These are phyloP conservation scores for Passer montanus DNA, from an alignment of 2,113 vertebrate species.

Conservation along the genomic window DNA sequence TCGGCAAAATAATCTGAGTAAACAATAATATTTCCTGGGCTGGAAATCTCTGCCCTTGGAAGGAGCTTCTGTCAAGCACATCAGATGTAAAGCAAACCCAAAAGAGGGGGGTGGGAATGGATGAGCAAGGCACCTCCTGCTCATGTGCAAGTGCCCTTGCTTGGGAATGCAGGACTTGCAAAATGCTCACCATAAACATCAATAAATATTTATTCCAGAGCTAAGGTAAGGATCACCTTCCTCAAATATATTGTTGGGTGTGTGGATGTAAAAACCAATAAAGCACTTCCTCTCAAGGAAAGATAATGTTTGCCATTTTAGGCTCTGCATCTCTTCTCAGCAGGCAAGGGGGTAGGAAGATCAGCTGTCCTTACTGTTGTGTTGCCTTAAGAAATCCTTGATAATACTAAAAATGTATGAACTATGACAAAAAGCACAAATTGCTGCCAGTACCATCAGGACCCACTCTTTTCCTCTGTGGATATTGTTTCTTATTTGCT, in stretches of 20 bases:
- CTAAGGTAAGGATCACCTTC: background rate
- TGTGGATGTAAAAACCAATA: background rate
- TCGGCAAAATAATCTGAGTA: background rate
- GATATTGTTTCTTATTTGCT: background rate
- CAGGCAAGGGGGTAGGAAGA: background rate
- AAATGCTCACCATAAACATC: background rate
- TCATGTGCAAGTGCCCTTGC: background rate
- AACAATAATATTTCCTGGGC: background rate
- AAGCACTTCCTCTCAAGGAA: background rate
- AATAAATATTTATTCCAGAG: background rate
- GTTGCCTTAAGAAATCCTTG: background rate
- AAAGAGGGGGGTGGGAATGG: background rate
- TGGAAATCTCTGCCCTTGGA: constrained; percentile 20
- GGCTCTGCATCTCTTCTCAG: background rate
- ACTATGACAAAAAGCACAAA: background rate
- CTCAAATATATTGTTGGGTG: background rate
- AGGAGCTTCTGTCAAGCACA: background rate
- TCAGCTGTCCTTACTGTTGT: background rate
- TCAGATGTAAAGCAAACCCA: background rate
- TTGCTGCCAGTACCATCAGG: background rate
- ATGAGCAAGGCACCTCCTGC: background rate
- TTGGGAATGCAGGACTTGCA: background rate
- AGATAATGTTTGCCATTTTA: background rate
- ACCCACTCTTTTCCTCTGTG: background rate
- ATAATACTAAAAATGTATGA: background rate